A percentile compares a stretch with the other conserved stretches of the same genome.
These are phyloP conservation scores for Caenorhabditis uteleia DNA, from an alignment of 2,888 invertebrate species.

Conservation along the genomic window DNA sequence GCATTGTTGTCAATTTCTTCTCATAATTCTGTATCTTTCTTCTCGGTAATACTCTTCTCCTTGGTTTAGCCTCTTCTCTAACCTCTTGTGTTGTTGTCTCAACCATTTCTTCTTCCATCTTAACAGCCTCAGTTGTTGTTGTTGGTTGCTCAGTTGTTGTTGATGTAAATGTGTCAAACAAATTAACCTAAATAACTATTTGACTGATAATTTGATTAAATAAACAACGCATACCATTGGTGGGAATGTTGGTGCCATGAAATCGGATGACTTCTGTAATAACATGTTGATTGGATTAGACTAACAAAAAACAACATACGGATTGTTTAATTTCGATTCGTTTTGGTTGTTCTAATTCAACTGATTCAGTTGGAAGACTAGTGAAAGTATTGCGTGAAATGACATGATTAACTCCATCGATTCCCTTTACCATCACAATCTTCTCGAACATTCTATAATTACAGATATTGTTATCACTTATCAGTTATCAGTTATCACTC, in stretches of 20 bases:
- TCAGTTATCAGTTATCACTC: neutral
- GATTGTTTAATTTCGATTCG: conserved; percentile 17
- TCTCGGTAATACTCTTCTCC: conserved; percentile 17
- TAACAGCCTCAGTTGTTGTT: conserved; percentile 2
- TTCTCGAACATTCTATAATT: conserved; percentile 31
- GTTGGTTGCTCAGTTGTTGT: conserved; percentile 18
- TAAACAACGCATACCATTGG: conserved; percentile 15
- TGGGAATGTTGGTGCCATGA: conserved; percentile 33
- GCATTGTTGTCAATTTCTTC: conserved; percentile 32
- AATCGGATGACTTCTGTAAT: conserved; percentile 12
- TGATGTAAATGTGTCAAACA: conserved; percentile 9
- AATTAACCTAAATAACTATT: conserved; percentile 15
- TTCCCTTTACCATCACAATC: conserved; percentile 26
- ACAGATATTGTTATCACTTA: neutral
- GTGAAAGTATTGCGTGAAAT: conserved; percentile 19
- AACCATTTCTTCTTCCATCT: too few relatives aligned
- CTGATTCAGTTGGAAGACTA: conserved; percentile 11
- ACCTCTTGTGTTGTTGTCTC: neutral
- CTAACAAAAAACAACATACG: conserved; percentile 13
- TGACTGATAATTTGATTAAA: conserved; percentile 1
- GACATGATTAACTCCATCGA: conserved; percentile 22
- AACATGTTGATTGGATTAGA: conserved; percentile 17
- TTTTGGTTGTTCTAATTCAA: neutral
- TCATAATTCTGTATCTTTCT: conserved; percentile 28
- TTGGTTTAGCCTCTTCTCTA: conserved; percentile 7